These are phyloP conservation scores for Drosophila glabriapex DNA, from an alignment of 2,888 invertebrate genomes.

Conservation along the genomic window DNA sequence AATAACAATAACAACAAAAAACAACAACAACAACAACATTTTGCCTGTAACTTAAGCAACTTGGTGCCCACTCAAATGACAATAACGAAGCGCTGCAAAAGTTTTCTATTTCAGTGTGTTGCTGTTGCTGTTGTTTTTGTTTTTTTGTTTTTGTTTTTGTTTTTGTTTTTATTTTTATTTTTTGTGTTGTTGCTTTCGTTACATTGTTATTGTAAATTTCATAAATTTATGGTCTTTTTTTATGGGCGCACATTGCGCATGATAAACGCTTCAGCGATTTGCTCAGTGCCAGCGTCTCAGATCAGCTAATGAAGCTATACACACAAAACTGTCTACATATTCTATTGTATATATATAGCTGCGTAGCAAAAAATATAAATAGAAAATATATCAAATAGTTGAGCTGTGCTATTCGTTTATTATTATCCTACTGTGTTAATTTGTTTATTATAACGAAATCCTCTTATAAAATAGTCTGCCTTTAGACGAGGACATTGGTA, in stretches of 20 bases:
- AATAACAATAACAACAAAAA: neutral
- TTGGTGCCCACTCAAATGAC: slow-evolving; percentile 63
- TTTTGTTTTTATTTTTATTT: neutral
- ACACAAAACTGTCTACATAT: neutral
- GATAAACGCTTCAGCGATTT: slow-evolving; percentile 68
- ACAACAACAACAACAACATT: neutral
- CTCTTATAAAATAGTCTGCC: neutral
- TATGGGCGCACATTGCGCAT: slow-evolving; percentile 51
- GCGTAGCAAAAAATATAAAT: neutral
- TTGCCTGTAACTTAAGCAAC: slow-evolving; percentile 55
- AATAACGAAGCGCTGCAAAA: slow-evolving; percentile 51
- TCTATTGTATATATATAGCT: neutral
- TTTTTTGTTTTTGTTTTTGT: neutral
- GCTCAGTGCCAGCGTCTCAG: slow-evolving; percentile 40
- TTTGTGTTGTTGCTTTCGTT: slow-evolving; percentile 15
- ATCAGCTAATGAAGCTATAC: slow-evolving; percentile 39
- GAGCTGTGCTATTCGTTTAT: neutral
- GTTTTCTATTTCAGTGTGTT: slow-evolving; percentile 56
- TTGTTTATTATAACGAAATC: neutral
- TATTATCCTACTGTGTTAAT: neutral
- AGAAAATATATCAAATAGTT: neutral
- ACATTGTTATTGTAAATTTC: slow-evolving; percentile 55
- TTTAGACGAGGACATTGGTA: neutral
- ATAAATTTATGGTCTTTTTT: slow-evolving; percentile 54
- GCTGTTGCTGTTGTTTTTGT: neutral